Base-by-base conservation (phyloP, 2,888 invertebrate species). In the Thymelicus lineola region DNA sequence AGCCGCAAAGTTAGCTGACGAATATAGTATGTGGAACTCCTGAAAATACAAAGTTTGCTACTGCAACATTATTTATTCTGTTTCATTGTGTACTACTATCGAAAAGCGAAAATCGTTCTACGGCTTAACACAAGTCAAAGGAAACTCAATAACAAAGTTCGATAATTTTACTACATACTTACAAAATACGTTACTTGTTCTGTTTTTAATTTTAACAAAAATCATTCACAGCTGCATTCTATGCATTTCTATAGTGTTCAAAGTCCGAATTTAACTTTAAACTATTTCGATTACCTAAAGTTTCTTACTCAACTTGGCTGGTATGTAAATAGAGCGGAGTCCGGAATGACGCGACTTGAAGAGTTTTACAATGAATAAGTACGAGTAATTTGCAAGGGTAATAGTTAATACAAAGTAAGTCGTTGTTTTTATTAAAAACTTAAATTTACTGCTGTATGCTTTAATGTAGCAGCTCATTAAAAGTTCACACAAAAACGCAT, bases 281-380 rank as follows among this genome's bases (percentile, higher is more conserved):
- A 50, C 48, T 50, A 50, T 50, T 50, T 50, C 48, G 48, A 50
- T 50, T 50, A 50, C 48, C 17, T 15, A 50, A 50, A 50, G 15
- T 50, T 17, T 50, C 48, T 50, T 50, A 48, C 15, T 7, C 3
- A 48, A 48, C 15, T 50, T 50, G 15, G 7, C 17, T 50, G 48
- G 48, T 17, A 50, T 50, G 48, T 50, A 50, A 50, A 50, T 50
- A 50, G 48, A 50, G 48, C n/a, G 48, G 3, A 50, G 48, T 17
- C 6, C 9, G 48, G 17, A 50, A 50, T 50, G 48, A 50, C 48
- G 15, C 48, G 48, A 15, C 48, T 50, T 50, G 45, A 50, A 50
- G 17, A 50, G 48, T 50, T 50, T 50, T 17, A 50, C 48, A 17
- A 50, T 17, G 48, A 50, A 50, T 50, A 15, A 50, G 7, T 50